phyloP scores from a whole-genome alignment of 2,113 vertebrate species.

The Pagrus major region DNA sequence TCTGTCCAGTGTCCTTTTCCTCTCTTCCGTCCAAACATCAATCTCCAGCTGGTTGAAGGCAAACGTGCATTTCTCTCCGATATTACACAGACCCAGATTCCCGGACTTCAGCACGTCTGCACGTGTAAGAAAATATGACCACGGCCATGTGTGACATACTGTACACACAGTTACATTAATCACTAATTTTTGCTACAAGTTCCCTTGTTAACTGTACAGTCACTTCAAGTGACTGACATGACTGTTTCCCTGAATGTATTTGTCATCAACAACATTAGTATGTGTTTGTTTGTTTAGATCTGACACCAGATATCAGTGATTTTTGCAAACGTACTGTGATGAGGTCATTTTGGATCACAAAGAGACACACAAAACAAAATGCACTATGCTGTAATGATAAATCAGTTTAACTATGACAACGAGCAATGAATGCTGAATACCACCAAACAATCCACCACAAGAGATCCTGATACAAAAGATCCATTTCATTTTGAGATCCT shows the following conservation, averaged over 20 bases:
- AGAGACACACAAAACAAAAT: not conserved
- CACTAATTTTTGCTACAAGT: not conserved
- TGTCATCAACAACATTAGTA: not conserved
- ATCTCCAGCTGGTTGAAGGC: constrained; percentile 98
- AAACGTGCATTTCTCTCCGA: constrained; percentile 94
- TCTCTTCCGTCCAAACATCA: constrained; percentile 95
- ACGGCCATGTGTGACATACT: not conserved
- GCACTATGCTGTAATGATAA: not conserved
- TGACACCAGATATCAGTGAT: not conserved
- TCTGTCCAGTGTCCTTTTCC: constrained; percentile 91
- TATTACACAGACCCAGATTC: constrained; percentile 88
- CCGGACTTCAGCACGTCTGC: constrained; percentile 91
- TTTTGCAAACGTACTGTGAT: not conserved
- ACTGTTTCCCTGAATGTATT: not conserved
- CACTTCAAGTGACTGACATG: too few species aligned
- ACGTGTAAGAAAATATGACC: not conserved
- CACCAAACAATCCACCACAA: not conserved
- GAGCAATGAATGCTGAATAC: not conserved
- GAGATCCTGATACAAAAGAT: not conserved
- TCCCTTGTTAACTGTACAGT: not conserved
- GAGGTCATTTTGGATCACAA: not conserved
- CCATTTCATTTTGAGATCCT: not conserved
- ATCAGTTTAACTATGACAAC: not conserved
- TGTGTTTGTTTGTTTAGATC: too few species aligned
- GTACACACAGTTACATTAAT: not conserved